These are phyloP conservation scores for Melospiza georgiana DNA, from an alignment of 2,113 vertebrate genomes.

Conservation along the genomic window DNA sequence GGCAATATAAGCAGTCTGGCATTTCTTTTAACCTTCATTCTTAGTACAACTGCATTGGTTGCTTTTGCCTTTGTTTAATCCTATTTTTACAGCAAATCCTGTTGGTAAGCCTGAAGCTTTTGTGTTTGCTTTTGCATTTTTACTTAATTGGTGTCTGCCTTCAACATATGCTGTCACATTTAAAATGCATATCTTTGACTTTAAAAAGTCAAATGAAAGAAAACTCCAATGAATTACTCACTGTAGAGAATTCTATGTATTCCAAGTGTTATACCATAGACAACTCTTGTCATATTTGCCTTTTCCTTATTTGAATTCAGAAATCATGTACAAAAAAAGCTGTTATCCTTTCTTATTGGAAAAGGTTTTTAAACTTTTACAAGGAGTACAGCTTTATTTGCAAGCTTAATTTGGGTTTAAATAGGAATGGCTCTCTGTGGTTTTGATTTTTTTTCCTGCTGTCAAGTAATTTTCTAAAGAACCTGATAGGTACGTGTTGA, in stretches of 20 bases:
- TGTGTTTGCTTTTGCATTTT: not conserved
- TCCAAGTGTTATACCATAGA: not conserved
- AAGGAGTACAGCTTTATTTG: not conserved
- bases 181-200: not conserved
- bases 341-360: not conserved
- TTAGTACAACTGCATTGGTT: not conserved
- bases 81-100: not conserved
- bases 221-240: not conserved
- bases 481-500: fast-evolving
- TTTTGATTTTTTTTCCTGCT: not conserved
- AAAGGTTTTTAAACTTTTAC: not conserved
- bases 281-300: not conserved
- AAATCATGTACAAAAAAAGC: not conserved
- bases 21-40: not conserved
- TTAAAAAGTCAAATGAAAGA: not conserved
- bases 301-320: not conserved
- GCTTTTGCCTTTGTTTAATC: not conserved
- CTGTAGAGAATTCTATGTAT: not conserved
- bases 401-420: not conserved
- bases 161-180: not conserved
- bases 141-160: not conserved
- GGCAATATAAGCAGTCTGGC: not conserved
- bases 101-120: not conserved
- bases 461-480: not conserved
- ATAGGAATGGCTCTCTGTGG: not conserved